Conservation (phyloP, 2,797 vertebrate genomes). For the Bucorvus abyssinicus region DNA sequence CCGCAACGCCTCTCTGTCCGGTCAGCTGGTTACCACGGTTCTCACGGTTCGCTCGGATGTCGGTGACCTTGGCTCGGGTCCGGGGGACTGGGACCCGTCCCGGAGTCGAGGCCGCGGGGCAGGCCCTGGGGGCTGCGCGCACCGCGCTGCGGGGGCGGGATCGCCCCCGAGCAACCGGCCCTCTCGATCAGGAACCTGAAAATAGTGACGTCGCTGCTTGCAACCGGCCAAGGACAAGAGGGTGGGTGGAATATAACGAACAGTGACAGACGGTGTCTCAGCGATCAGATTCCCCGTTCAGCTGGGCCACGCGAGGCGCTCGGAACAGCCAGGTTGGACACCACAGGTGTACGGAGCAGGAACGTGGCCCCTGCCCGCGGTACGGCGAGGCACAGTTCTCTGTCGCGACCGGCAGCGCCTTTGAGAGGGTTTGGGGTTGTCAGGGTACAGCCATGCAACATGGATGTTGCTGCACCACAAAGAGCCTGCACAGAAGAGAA, state of each 20-base stretch:
- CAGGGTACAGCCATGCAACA: accelerated
- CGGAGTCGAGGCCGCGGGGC: not conserved
- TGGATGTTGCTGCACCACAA: not conserved
- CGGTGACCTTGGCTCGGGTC: not conserved
- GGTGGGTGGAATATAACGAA: not conserved
- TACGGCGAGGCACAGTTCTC: not conserved
- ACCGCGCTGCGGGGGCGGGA: not conserved
- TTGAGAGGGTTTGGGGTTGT: not conserved
- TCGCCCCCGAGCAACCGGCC: no score
- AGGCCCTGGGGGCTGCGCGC: not conserved
- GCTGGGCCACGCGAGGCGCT: accelerated
- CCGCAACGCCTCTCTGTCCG: not conserved
- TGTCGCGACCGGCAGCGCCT: not conserved
- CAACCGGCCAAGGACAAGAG: not conserved
- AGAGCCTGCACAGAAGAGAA: no score
- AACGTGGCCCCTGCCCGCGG: accelerated
- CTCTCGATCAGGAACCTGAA: not conserved
- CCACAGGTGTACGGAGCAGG: accelerated
- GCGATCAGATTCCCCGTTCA: no score
- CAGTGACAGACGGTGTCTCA: no score
- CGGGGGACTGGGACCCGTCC: no score
- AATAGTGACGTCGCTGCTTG: accelerated
- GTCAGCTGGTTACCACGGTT: not conserved
- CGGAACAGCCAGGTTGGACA: not conserved
- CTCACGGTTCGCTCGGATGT: no score